Percentiles rank a stretch among this genome's conserved stretches.
Evolutionary conservation across 2,888 invertebrate species (phyloP).

Genomic region (Drosophila paranaensis): DNA sequence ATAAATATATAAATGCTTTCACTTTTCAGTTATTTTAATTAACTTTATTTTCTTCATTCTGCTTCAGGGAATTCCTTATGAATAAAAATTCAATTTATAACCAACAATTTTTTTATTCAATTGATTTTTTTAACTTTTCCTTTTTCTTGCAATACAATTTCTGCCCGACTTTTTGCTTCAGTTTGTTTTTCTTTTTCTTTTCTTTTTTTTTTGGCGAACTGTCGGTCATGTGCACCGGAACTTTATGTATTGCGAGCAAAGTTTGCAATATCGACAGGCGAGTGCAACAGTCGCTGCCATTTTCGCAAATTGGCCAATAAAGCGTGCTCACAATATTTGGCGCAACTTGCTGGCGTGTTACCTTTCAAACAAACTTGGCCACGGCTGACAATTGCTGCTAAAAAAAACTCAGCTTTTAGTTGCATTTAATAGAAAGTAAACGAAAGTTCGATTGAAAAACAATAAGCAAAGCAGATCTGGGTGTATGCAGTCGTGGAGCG

Average conservation of each 20-base stretch:
- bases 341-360: slow-evolving; percentile 62
- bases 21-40: background rate
- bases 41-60: background rate
- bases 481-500: background rate
- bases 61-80: background rate
- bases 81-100: slow-evolving; percentile 1
- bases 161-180: background rate
- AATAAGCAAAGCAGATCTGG: background rate
- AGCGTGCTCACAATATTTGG: slow-evolving; percentile 67
- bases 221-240: slow-evolving; percentile 23
- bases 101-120: slow-evolving; percentile 3
- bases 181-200: background rate
- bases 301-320: slow-evolving; percentile 69
- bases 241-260: slow-evolving; percentile 35
- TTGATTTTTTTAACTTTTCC: slow-evolving; percentile 8
- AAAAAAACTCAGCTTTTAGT: slow-evolving; percentile 6
- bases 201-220: background rate
- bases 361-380: slow-evolving; percentile 54
- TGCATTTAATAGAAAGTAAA: slow-evolving; percentile 7
- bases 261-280: slow-evolving; percentile 31
- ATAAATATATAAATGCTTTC: background rate
- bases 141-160: slow-evolving; percentile 6
- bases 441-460: background rate
- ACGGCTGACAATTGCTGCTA: slow-evolving; percentile 1
- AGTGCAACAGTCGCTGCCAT: slow-evolving; percentile 35